Conservation (phyloP, 2,888 invertebrate genomes). For the Parnassius smintheus region DNA sequence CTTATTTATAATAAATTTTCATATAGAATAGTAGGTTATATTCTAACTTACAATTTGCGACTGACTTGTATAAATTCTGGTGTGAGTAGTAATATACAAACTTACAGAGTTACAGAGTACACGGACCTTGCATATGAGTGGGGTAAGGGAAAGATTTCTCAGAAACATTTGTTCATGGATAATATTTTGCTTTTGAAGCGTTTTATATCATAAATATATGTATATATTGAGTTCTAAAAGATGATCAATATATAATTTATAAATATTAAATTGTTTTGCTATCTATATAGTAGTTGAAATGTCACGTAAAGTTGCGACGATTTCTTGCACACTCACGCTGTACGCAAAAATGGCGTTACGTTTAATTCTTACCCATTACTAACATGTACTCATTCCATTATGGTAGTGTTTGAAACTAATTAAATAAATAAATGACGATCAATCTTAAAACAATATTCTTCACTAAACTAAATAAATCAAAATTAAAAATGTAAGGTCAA, state of each 20-base stretch:
- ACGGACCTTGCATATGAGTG: constrained; percentile 57
- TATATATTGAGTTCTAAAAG: constrained; percentile 19
- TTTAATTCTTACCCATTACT: too few species aligned
- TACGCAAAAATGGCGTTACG: too few species aligned
- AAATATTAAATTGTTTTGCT: constrained; percentile 23
- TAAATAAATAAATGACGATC: too few species aligned
- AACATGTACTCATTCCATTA: too few species aligned
- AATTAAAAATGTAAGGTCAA: too few species aligned
- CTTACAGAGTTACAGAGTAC: constrained; percentile 19
- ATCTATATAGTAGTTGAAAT: constrained; percentile 22
- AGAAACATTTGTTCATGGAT: constrained; percentile 37
- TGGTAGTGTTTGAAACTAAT: too few species aligned
- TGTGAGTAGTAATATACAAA: constrained; percentile 40
- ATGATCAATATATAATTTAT: constrained; percentile 23
- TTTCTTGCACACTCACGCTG: too few species aligned
- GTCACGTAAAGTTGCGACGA: background rate
- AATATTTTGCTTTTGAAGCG: constrained; percentile 51
- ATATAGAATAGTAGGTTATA: constrained; percentile 38
- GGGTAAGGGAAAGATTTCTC: constrained; percentile 59
- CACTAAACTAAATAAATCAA: too few species aligned
- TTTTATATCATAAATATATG: constrained; percentile 27
- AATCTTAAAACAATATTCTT: too few species aligned
- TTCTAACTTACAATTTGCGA: constrained; percentile 52
- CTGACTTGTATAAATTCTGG: constrained; percentile 38
- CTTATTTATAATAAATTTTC: constrained; percentile 27